Base-by-base conservation (phyloP, 2,888 invertebrate genomes). In the Protophormia terraenovae region DNA sequence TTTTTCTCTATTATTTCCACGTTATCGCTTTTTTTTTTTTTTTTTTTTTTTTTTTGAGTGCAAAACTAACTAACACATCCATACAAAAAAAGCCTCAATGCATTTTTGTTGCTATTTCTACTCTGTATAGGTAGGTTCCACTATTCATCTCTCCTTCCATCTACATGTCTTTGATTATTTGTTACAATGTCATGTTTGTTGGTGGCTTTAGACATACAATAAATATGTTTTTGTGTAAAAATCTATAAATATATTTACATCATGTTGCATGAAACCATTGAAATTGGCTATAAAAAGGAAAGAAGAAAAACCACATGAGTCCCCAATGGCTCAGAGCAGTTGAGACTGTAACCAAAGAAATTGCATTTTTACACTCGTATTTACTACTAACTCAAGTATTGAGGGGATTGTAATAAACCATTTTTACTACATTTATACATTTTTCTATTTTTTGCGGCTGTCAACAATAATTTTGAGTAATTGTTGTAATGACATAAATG, bases 381-480 rank as follows among this genome's bases (percentile, higher is more conserved):
- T n/a, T n/a, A n/a, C n/a, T n/a, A n/a, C n/a, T n/a, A n/a, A n/a
- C n/a, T n/a, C 12, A 41, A 50, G 12, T 79, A 53, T 69, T 55
- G 53, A n/a, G 16, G 55, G 22, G 24, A 53, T 32, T n/a, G 64
- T 27, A 55, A 12, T 22, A 64, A 7, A 27, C 24, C 27, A 16
- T 12, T 22, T 32, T 32, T 3, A 7, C 16, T 35, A 27, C 3
- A 45, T 72, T 58, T 41, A 16, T n/a, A 55, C 7, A 2, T 10
- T 60, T 27, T 29, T 32, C 5, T 22, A 0, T 64, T 22, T 72
- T 41, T 58, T 64, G 62, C 32, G 75, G 38, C 60, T 69, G 82
- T 62, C 82, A 71, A 38, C 75, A 64, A 71, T 82, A 82, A 82
- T 82, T 69, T 76, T 82, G 76, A 82, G 62, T 76, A 82, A 82